Conservation (phyloP, 2,113 vertebrate species). For the Mohoua ochrocephala region DNA sequence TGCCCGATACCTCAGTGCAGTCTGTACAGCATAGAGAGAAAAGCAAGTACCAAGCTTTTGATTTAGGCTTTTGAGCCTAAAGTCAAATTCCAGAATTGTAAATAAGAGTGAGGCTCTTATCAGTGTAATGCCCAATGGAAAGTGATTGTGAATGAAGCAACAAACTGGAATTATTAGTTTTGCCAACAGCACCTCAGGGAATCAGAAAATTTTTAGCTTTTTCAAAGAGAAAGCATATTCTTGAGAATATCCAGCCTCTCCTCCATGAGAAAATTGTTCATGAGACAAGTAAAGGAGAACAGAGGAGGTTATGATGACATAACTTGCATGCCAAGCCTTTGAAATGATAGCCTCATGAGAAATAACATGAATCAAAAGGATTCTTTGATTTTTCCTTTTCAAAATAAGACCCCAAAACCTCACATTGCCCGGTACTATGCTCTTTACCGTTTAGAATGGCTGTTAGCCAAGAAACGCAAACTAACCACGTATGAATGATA, state of each 20-base stretch:
- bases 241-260: background rate
- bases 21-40: background rate
- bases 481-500: background rate
- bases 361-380: slow-evolving; percentile 14
- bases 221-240: background rate
- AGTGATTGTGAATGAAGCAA: background rate
- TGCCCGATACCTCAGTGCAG: background rate
- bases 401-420: background rate
- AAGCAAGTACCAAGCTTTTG: background rate
- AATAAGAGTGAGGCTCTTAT: background rate
- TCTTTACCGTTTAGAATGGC: slow-evolving; percentile 10
- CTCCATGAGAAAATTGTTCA: background rate
- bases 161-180: background rate
- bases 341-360: slow-evolving; percentile 25
- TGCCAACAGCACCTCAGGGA: background rate
- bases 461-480: background rate
- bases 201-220: background rate
- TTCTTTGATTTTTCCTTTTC: background rate
- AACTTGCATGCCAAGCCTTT: slow-evolving; percentile 7
- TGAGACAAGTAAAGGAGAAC: slow-evolving; percentile 10
- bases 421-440: background rate
- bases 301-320: background rate
- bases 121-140: background rate
- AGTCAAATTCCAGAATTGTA: background rate
- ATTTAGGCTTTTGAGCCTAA: background rate